phyloP scores from a whole-genome alignment of 2,797 vertebrate species.

The Gadopsis bispinosus region DNA sequence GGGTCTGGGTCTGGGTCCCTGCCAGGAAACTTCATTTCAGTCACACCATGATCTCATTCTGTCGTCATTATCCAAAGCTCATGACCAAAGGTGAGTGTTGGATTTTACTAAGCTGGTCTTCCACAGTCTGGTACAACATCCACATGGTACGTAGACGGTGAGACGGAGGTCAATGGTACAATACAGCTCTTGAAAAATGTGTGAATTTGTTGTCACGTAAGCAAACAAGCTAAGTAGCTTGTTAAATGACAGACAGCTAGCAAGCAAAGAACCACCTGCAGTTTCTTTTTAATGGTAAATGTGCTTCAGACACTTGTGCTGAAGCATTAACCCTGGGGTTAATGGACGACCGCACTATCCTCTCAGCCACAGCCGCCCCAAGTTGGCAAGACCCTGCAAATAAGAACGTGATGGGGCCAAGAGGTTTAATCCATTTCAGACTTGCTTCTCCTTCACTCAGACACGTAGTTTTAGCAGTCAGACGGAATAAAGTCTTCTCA shows the following conservation, averaged over 20 bases:
- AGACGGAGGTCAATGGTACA: background rate
- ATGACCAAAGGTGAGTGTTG: too few species aligned
- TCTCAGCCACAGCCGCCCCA: too few species aligned
- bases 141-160: background rate
- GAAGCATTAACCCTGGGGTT: too few species aligned
- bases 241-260: background rate
- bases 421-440: constrained; percentile 46
- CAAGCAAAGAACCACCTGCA: background rate
- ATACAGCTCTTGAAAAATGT: too few species aligned
- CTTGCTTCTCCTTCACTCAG: constrained; percentile 48
- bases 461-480: constrained; percentile 32
- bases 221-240: background rate
- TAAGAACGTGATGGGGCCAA: constrained; percentile 58
- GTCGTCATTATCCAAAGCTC: too few species aligned
- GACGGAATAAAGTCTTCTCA: constrained; percentile 33
- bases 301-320: background rate
- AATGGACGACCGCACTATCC: too few species aligned
- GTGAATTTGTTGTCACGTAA: too few species aligned
- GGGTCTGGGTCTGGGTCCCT: background rate
- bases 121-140: too few species aligned
- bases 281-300: background rate
- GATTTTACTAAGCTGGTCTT: too few species aligned
- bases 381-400: constrained; percentile 51
- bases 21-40: too few species aligned
- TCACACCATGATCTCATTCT: too few species aligned